Percentiles rank a stretch among this genome's conserved stretches.
Conservation (phyloP, 2,113 vertebrate genomes). For the Cranoglanis bouderius region DNA sequence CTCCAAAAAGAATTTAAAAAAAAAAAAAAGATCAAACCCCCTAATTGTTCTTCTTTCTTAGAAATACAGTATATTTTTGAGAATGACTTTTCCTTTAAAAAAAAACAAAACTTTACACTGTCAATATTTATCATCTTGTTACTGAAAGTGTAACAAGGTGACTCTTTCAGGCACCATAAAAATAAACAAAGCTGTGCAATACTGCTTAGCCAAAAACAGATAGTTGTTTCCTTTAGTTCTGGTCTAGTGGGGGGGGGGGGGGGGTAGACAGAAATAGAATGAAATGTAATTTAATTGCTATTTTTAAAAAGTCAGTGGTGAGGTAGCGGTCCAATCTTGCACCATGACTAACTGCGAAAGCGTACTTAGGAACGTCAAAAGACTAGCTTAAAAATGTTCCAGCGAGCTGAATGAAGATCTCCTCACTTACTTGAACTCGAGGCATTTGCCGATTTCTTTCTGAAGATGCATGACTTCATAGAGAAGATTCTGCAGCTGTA, state of each 20-base stretch:
- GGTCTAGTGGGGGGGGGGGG: too few species aligned
- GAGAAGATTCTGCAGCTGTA: conserved; percentile 96
- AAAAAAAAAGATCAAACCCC: neutral
- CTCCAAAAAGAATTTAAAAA: neutral
- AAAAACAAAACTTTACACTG: neutral
- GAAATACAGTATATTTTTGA: neutral
- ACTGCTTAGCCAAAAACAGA: too few species aligned
- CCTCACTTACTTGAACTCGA: conserved; percentile 93
- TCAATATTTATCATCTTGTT: neutral
- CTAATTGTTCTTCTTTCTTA: neutral
- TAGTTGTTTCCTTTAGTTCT: too few species aligned
- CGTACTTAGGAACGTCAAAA: neutral
- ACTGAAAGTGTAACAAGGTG: neutral
- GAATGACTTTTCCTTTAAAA: neutral
- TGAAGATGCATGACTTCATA: conserved; percentile 99
- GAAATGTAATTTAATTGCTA: neutral
- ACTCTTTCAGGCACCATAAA: neutral
- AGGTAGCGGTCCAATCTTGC: neutral
- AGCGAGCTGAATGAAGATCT: too few species aligned
- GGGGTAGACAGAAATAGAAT: neutral
- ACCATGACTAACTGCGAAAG: too few species aligned
- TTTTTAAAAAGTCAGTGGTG: neutral
- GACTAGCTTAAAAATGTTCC: neutral
- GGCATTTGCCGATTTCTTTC: conserved; percentile 97
- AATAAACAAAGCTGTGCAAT: neutral